Base-by-base conservation (phyloP, 2,888 invertebrate genomes). In the Julus scanicus region DNA sequence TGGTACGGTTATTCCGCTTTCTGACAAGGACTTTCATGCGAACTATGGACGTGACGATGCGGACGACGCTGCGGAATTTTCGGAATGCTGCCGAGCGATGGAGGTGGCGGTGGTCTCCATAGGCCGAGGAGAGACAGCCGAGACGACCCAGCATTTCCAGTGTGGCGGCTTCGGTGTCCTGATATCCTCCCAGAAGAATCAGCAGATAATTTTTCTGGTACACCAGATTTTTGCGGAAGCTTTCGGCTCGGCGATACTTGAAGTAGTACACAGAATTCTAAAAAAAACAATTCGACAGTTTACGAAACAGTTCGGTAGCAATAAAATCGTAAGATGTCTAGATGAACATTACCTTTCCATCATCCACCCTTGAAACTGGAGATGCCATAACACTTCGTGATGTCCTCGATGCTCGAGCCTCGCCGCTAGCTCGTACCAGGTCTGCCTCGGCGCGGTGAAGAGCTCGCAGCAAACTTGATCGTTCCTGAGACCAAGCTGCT, bases 171-270 rank as follows among this genome's bases (percentile, higher is more conserved):
- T 93, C 93, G 1, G 91, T 92, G 88, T 91, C 93, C 91, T 94
- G 94, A 93, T 92, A 95, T 84, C 93, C 94, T 89, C 91, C 93
- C 84, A 96, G 91, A 89, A 96, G 94, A 20, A 95, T 94, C 89
- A 96, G 94, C 88, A 98, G 93, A 92, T 97, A 98, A 37, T 95
- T 94, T 93, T 98, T 98, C 93, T 98, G 98, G 94, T 96, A 98
- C 87, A 96, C 94, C 88, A 98, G 93, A 17, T 97, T 96, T 92
- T 97, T 97, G 89, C 96, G 94, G 91, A 96, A 96, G 91, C 97
- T 97, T 91, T 98, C 96, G 5, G 96, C 94, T 53, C 96, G 94
- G 90, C 97, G 93, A 91, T 95, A 96, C 91, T 95, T 94, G 15
- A 94, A 94, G 89, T 95, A 94, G 89, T 95, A 92, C 90, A 89